Percentiles rank a stretch among this genome's conserved stretches.
These are phyloP conservation scores for Petrocephalus zakoni DNA, from an alignment of 2,113 vertebrate species.

Conservation along the genomic window DNA sequence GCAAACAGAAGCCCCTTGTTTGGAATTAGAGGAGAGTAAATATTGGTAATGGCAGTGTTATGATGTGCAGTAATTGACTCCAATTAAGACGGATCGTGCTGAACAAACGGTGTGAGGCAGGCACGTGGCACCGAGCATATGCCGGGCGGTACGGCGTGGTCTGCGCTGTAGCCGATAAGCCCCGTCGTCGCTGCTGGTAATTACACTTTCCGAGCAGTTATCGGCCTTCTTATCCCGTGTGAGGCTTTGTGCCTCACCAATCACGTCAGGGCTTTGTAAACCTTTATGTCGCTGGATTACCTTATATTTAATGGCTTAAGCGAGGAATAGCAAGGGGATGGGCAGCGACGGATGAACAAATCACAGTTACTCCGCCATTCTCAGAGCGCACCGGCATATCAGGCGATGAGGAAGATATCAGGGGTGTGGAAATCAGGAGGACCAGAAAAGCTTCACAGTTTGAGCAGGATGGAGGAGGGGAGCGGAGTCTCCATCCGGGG, in stretches of 20 bases:
- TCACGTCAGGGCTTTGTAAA: not conserved
- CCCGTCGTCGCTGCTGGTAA: not conserved
- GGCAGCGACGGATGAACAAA: constrained; percentile 38
- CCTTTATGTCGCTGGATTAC: constrained; percentile 42
- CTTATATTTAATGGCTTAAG: constrained; percentile 47
- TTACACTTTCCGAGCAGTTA: not conserved
- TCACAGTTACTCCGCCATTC: constrained; percentile 53
- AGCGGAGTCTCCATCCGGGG: constrained; percentile 60
- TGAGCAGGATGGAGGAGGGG: constrained; percentile 44
- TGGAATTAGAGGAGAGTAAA: constrained; percentile 42
- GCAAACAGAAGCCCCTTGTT: constrained; percentile 67
- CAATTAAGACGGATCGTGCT: constrained; percentile 8
- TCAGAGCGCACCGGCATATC: constrained; percentile 58
- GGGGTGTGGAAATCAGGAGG: constrained; percentile 68
- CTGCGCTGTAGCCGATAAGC: not conserved
- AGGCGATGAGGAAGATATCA: constrained; percentile 61
- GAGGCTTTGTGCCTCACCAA: constrained; percentile 22
- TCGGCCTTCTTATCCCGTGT: not conserved
- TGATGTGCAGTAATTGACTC: constrained; percentile 8
- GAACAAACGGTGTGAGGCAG: constrained; percentile 9
- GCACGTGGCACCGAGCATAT: not conserved
- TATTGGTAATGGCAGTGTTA: constrained; percentile 18
- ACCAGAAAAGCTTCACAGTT: constrained; percentile 41
- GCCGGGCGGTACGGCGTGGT: not conserved
- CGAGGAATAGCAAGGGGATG: constrained; percentile 42